A percentile compares a stretch with the other conserved stretches of the same genome.
Conservation (phyloP, 2,797 vertebrate species). For the Myotis vivesi region DNA sequence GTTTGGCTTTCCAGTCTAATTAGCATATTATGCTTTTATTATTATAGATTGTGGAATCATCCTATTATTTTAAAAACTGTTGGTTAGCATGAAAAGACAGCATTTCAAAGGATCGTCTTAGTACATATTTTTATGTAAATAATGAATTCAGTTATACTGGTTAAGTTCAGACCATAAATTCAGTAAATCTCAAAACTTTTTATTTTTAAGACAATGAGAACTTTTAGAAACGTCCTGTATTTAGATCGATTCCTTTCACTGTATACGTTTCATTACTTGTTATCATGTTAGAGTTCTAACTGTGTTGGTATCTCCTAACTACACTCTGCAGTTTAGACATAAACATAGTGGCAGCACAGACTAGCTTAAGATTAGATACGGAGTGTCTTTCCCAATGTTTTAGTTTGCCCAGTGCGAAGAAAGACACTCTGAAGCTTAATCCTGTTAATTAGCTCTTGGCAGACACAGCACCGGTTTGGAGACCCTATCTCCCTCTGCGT, state of each 20-base stretch:
- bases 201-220: background rate
- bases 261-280: background rate
- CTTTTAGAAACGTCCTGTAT: background rate
- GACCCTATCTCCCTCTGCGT: slow-evolving; percentile 52
- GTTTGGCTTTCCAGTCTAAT: no score
- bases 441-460: slow-evolving; percentile 77
- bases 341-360: slow-evolving; percentile 61
- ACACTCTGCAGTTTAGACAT: slow-evolving; percentile 52
- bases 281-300: background rate
- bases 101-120: background rate
- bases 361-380: slow-evolving; percentile 70
- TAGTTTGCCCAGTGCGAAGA: slow-evolving; percentile 57
- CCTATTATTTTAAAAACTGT: background rate
- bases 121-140: background rate
- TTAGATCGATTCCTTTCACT: background rate
- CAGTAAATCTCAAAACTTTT: background rate
- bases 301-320: slow-evolving; percentile 49
- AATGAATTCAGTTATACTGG: background rate
- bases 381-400: slow-evolving; percentile 72
- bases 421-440: slow-evolving; percentile 57
- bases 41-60: background rate
- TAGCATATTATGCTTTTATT: no score
- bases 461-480: slow-evolving; percentile 41
- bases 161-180: background rate
- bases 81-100: background rate